A percentile compares a stretch with the other conserved stretches of the same genome.
Evolutionary conservation across 2,797 vertebrate species (phyloP).

Genomic region (Lagorchestes hirsutus): DNA sequence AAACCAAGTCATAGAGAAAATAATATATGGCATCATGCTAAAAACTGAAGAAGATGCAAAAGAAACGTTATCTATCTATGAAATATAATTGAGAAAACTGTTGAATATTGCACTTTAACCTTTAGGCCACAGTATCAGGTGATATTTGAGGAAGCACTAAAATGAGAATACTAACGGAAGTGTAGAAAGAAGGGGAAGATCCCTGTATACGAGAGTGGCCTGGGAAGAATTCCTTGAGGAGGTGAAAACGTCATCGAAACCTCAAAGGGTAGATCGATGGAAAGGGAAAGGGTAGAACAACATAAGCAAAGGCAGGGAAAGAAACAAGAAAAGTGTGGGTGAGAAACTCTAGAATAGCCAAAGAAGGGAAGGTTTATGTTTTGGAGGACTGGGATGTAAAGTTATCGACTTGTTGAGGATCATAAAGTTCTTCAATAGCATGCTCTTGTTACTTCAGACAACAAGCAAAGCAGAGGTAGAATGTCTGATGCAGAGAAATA

Average conservation of each 20-base stretch:
- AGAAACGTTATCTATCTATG: neutral
- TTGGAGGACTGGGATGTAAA: neutral
- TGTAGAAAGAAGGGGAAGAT: neutral
- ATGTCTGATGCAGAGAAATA: neutral
- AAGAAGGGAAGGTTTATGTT: neutral
- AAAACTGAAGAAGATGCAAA: neutral
- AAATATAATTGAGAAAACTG: neutral
- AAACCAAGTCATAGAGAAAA: neutral
- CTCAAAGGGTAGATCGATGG: neutral
- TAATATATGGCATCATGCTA: neutral
- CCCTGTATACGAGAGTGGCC: neutral
- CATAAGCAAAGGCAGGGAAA: neutral
- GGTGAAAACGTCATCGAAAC: neutral
- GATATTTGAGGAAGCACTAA: neutral
- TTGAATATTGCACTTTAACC: neutral
- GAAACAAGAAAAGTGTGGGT: too few relatives aligned
- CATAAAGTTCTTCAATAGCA: neutral
- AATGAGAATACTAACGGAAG: neutral
- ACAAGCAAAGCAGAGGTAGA: neutral
- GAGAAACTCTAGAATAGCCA: neutral
- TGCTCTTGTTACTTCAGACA: neutral
- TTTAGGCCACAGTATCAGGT: neutral
- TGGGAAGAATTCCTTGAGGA: neutral
- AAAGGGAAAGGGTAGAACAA: neutral
- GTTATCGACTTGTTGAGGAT: neutral